Conservation (phyloP, 1,140 invertebrate genomes). For the Hypsibius dujardini region DNA sequence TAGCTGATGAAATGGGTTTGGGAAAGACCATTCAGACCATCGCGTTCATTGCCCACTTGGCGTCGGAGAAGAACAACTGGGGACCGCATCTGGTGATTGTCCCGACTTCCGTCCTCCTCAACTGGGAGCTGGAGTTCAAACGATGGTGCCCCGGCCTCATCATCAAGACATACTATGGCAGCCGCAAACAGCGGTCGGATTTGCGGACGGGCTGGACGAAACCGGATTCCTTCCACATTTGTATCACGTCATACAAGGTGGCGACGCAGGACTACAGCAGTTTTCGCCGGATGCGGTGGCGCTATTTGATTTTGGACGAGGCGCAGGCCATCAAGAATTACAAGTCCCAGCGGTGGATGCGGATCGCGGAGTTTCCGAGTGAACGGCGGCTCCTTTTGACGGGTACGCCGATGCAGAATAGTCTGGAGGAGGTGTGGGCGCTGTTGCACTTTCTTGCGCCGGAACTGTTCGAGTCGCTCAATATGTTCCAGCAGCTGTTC, state of each 20-base stretch:
- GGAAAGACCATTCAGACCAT: slow-evolving; percentile 99
- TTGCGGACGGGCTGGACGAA: slow-evolving; percentile 96
- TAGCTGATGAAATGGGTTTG: slow-evolving; percentile 52
- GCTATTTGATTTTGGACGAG: slow-evolving; percentile 96
- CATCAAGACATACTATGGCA: slow-evolving; percentile 95
- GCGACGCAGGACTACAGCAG: slow-evolving; percentile 96
- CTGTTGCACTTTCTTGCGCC: slow-evolving; percentile 99
- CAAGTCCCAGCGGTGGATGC: slow-evolving; percentile 95
- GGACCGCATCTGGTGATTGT: slow-evolving; percentile 98
- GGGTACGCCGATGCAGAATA: slow-evolving; percentile 96
- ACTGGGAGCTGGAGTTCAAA: slow-evolving; percentile 99
- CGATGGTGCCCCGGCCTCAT: slow-evolving; percentile 99
- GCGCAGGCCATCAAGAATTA: slow-evolving; percentile 99
- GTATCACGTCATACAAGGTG: slow-evolving; percentile 97
- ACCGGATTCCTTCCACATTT: slow-evolving; percentile 96
- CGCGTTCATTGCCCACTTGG: slow-evolving; percentile 82
- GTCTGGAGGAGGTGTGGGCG: slow-evolving; percentile 97
- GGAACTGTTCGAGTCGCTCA: slow-evolving; percentile 90
- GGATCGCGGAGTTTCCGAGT: slow-evolving; percentile 86
- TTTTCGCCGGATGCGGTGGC: slow-evolving; percentile 95
- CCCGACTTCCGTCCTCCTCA: slow-evolving; percentile 98
- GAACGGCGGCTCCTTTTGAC: slow-evolving; percentile 82
- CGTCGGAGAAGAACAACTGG: slow-evolving; percentile 83
- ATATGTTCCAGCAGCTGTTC: slow-evolving; percentile 96
- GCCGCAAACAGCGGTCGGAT: slow-evolving; percentile 80